Evolutionary conservation across 2,113 vertebrate species (phyloP).

Genomic region (Columba janthina): DNA sequence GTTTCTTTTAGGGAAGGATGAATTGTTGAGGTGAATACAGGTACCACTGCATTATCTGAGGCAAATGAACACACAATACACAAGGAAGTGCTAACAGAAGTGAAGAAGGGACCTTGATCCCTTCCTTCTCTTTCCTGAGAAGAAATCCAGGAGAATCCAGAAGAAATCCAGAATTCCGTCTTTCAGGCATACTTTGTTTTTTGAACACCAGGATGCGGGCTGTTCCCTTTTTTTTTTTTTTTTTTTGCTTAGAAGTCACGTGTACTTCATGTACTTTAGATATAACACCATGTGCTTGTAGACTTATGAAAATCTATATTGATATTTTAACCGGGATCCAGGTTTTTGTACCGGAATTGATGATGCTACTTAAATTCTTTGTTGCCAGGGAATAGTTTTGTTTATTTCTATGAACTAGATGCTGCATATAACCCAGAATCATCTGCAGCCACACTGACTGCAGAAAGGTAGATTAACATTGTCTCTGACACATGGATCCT

Average conservation of each 20-base stretch:
- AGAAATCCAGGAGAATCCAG: background rate
- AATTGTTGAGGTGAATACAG: background rate
- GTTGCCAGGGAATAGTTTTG: background rate
- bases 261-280: background rate
- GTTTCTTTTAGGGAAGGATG: background rate
- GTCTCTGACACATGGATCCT: background rate
- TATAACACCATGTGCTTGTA: background rate
- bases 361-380: background rate
- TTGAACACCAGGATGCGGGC: fast-evolving
- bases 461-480: background rate
- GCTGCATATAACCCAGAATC: background rate
- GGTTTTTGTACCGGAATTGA: background rate
- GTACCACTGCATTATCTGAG: background rate
- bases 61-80: background rate
- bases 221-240: background rate
- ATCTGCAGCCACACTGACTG: background rate
- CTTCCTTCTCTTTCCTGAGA: background rate
- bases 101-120: background rate
- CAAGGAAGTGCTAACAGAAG: background rate
- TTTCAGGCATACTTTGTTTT: background rate
- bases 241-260: background rate
- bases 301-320: background rate
- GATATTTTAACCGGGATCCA: background rate
- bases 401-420: background rate
- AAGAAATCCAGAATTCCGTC: background rate